Evolutionary conservation across 30 jellyfish, hydroid and myxozoan species (phyloP), one percentile per base, ranked within the genome.

Genomic region (Sanderia malayensis): DNA sequence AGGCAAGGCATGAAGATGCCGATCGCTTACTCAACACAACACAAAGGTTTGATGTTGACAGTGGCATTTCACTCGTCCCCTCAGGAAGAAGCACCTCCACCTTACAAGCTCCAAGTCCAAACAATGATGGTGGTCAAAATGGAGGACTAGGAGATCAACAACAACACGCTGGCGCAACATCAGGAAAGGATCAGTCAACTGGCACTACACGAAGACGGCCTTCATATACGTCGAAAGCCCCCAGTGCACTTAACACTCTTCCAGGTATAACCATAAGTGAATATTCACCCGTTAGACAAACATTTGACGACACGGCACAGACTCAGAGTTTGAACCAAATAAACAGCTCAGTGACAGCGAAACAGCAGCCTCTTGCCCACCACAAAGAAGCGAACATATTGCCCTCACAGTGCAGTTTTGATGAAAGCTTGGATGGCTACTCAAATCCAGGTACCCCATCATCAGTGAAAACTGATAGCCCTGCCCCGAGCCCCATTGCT

Each of bases 381-480:
- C 76, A 74, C 37, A 44, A 46, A 19, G 69, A 74, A 20, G n/a
- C 61, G 17, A 74, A 26, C 32, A 77, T 70, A n/a, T 74, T 81
- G 0, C 86, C 80, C 13, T 69, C 83, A 1, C 86, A 72, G 67
- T 46, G 86, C 0, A 89, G 97, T 61, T 82, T 82, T 65, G 95
- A 83, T 25, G 97, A 89, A 58, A 87, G 96, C 70, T 32, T 89
- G 7, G 97, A 89, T 77, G 97, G 86, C 20, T 89, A 89, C 78
- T 89, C 97, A 6, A 89, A 89, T 73, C 95, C 97, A 18, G 97
- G 95, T 24, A 89, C 97, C 1, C 97, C 97, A 20, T 67, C 92
- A 31, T 80, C 92, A 44, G 76, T 86, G 69, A 70, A 86, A 47
- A 75, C 82, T 0, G 89, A 86, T 74, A 86, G 96, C 80, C 96